Base-by-base conservation (phyloP, 2,113 vertebrate species). In the Laterallus jamaicensis region DNA sequence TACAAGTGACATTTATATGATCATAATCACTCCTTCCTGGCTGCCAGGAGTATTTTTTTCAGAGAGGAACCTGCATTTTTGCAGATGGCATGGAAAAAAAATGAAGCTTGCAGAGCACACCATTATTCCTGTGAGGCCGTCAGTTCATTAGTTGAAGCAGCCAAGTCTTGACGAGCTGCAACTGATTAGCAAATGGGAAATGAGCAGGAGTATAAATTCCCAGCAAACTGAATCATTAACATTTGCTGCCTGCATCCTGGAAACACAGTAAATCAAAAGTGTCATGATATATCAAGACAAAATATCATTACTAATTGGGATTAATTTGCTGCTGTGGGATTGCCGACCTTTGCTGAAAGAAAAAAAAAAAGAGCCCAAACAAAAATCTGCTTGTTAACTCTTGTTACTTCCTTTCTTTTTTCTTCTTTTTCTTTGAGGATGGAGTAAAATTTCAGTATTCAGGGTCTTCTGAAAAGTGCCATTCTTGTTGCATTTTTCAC, bases 291-390 rank as follows among this genome's bases (percentile, higher is more conserved):
- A 98, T 97, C 96, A 97, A 97, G 98, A 97, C 97, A 98, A 98
- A 98, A 98, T 98, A 98, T 98, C 98, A 98, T 98, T 98, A 97
- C 97, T 98, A 98, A 98, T 98, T 98, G 98, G 98, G 98, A 98
- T 98, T 98, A 98, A 98, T 98, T 98, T 97, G 97, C 96, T 98
- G 95, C 97, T 95, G 96, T 96, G 97, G 98, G 97, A 98, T 97
- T 98, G 96, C 92, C 88, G 94, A 97, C 97, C 96, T 97, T 97
- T 98, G 94, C 94, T 96, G 95, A 94, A 97, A 97, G 96, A 83
- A 97, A 97, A 95, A 93, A 97, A 96, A 80, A 37, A 22, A 28
- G 25, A 54, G 18, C 19, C 78, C 49, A 49, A n/a, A 15, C 52
- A 54, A 54, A 54, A 28, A 28, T 29, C 93, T 97, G 77, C 96